Evolutionary conservation across 2,888 invertebrate genomes (phyloP).

Genomic region (Lissonota sp.): DNA sequence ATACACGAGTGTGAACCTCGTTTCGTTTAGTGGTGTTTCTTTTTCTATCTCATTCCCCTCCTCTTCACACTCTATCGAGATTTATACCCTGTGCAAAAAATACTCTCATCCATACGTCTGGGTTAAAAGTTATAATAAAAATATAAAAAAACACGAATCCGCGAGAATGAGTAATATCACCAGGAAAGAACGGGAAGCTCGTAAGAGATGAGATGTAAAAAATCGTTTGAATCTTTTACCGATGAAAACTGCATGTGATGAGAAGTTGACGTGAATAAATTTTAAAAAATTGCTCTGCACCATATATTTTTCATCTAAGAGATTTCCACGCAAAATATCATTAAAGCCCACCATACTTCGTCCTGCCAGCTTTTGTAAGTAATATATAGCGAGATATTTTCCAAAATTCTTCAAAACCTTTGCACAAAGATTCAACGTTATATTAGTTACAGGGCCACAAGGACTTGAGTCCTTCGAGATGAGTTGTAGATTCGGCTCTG

Average conservation of each 20-base stretch:
- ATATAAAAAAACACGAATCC: background rate
- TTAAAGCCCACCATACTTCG: no score
- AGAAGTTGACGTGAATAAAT: background rate
- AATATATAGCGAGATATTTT: no score
- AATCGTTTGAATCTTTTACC: slow-evolving; percentile 24
- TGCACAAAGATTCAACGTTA: no score
- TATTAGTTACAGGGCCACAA: no score
- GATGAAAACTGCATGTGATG: slow-evolving; percentile 11
- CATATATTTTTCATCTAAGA: no score
- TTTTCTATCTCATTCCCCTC: slow-evolving; percentile 8
- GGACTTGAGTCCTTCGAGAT: background rate
- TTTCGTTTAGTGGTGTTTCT: slow-evolving; percentile 52
- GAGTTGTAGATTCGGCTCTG: background rate
- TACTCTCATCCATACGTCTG: slow-evolving; percentile 54
- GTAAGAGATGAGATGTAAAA: slow-evolving; percentile 14
- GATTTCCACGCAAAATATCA: no score
- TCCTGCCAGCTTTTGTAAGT: no score
- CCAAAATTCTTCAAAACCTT: no score
- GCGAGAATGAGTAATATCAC: slow-evolving; percentile 22
- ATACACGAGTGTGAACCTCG: slow-evolving; percentile 5
- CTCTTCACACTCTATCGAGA: slow-evolving; percentile 41
- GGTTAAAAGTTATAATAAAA: slow-evolving; percentile 28
- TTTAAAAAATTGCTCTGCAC: no score
- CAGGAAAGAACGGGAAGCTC: background rate
- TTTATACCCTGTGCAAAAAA: slow-evolving; percentile 43